phyloP scores from a whole-genome alignment of 2,888 invertebrate species.

The Aleiodes leptofemur region DNA sequence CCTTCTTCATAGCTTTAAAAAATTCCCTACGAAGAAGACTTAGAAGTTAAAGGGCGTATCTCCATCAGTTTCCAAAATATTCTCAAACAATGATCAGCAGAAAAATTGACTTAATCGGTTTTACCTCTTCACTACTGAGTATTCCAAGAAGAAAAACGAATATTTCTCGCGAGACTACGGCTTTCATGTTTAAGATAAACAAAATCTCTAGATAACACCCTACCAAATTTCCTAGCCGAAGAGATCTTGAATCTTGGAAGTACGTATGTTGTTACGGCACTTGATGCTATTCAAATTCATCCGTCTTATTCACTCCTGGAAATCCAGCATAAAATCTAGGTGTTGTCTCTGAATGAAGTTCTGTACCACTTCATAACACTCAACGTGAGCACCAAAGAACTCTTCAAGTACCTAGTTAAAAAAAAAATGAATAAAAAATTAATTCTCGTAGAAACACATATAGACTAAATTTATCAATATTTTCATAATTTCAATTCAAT shows the following conservation, averaged over 20 bases:
- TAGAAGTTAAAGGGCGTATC: no score
- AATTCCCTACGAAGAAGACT: no score
- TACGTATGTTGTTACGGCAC: slow-evolving; percentile 12
- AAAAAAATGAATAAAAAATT: slow-evolving; percentile 8
- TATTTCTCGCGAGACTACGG: no score
- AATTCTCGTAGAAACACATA: neutral
- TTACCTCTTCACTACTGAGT: no score
- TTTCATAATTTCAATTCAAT: slow-evolving; percentile 1
- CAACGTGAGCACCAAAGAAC: neutral
- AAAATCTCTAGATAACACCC: neutral
- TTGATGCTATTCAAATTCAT: slow-evolving; percentile 29
- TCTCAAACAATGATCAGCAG: no score
- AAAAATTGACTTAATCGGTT: no score
- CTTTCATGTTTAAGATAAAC: neutral
- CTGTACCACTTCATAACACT: slow-evolving; percentile 22
- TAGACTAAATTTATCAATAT: slow-evolving; percentile 5
- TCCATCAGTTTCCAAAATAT: no score
- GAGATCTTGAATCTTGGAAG: slow-evolving; percentile 14
- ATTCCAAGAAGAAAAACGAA: no score
- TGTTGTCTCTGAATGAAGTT: slow-evolving; percentile 17
- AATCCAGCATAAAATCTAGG: slow-evolving; percentile 22
- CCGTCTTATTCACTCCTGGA: slow-evolving; percentile 31
- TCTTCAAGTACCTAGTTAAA: neutral
- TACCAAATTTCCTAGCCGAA: neutral
- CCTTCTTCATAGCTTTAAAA: no score